Conservation (phyloP, 1,140 invertebrate genomes). For the Drosophila bipectinata region DNA sequence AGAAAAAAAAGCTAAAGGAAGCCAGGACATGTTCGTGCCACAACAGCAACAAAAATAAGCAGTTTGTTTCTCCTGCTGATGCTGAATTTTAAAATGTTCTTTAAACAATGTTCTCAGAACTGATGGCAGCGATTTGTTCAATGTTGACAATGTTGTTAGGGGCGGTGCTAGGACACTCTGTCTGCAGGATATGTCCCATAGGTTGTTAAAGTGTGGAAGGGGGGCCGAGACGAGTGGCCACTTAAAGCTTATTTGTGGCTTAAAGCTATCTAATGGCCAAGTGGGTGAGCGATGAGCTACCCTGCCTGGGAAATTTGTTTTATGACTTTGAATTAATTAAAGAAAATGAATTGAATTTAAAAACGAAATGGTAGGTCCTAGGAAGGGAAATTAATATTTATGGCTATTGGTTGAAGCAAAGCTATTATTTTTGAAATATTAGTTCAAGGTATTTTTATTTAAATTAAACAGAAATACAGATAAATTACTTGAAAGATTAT, state of each 20-base stretch:
- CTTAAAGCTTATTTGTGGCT: conserved; percentile 43
- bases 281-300: conserved; percentile 30
- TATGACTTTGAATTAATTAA: conserved; percentile 29
- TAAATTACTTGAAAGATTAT: no score
- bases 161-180: neutral
- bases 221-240: conserved; percentile 14
- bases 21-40: conserved; percentile 33
- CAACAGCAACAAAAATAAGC: conserved; percentile 25
- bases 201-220: no score
- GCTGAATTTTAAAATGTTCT: conserved; percentile 79
- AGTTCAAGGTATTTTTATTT: no score
- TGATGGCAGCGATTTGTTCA: conserved; percentile 76
- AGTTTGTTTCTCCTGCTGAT: conserved; percentile 32
- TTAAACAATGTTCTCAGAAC: conserved; percentile 72
- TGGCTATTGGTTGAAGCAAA: neutral
- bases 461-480: no score
- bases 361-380: neutral
- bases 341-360: conserved; percentile 27
- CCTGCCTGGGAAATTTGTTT: conserved; percentile 17
- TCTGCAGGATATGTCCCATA: neutral
- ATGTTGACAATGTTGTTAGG: conserved; percentile 54
- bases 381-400: conserved; percentile 33
- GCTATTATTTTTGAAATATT: no score
- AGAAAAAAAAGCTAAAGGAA: conserved; percentile 7
- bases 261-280: conserved; percentile 35